These are phyloP conservation scores for Pinctada fucata DNA, from an alignment of 2,888 invertebrate species.

Conservation along the genomic window DNA sequence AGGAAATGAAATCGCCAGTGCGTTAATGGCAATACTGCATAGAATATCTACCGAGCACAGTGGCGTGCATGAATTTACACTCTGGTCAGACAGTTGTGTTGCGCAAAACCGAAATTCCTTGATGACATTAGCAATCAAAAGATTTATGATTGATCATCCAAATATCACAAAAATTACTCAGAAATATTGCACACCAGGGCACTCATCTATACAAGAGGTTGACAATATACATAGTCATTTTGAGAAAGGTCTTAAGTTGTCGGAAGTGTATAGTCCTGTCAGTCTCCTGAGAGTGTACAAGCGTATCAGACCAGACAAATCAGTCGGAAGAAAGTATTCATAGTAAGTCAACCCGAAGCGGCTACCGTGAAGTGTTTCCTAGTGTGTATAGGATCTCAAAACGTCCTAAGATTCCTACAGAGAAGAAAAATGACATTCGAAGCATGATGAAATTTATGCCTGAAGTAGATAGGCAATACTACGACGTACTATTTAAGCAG, in stretches of 20 bases:
- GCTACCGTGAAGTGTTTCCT: not conserved
- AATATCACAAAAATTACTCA: constrained; percentile 20
- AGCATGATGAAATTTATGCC: constrained; percentile 36
- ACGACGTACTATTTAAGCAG: not conserved
- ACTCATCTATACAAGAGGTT: constrained; percentile 45
- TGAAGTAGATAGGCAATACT: not conserved
- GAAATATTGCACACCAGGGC: constrained; percentile 39
- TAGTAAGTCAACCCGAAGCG: not conserved
- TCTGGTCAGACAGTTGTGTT: constrained; percentile 33
- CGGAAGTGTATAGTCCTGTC: constrained; percentile 44
- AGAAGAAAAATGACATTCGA: constrained; percentile 30
- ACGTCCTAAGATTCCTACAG: constrained; percentile 10
- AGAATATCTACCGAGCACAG: not conserved
- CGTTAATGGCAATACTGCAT: constrained; percentile 8
- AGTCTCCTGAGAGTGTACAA: constrained; percentile 32
- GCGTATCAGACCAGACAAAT: constrained; percentile 23
- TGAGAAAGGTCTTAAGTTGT: constrained; percentile 34
- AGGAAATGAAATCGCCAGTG: constrained; percentile 16
- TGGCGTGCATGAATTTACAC: not conserved
- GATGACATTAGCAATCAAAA: constrained; percentile 42
- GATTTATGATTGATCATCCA: constrained; percentile 29
- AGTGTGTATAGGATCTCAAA: not conserved
- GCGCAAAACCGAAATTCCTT: constrained; percentile 43
- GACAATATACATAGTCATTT: constrained; percentile 44
- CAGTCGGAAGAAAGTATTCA: not conserved